phyloP scores from a whole-genome alignment of 2,797 vertebrate species.

The Cryptoblepharus egeriae region DNA sequence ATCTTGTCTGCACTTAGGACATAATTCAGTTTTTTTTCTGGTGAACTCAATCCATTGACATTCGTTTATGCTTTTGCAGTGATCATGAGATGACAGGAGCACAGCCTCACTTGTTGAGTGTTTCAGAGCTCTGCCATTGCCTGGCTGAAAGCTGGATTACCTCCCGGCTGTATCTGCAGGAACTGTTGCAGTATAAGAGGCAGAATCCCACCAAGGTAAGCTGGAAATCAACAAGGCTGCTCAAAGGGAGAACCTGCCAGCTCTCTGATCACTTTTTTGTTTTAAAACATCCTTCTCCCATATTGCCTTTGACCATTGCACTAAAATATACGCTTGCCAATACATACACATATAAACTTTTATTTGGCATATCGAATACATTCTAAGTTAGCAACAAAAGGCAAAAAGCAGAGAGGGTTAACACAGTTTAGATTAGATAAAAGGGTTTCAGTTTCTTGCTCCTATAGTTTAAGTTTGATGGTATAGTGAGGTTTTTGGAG shows the following conservation, averaged over 20 bases:
- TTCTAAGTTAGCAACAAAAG: no score
- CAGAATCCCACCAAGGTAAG: slow-evolving; percentile 94
- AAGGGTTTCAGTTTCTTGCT: no score
- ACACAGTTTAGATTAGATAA: no score
- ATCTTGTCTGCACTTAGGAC: not conserved
- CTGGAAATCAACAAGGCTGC: slow-evolving; percentile 18
- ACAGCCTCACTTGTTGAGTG: slow-evolving; percentile 89
- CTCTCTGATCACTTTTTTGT: slow-evolving; percentile 2
- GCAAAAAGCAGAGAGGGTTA: no score
- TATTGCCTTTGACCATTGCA: not conserved
- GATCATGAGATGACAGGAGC: slow-evolving; percentile 81
- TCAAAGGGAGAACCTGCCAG: not conserved
- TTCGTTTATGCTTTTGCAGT: slow-evolving; percentile 79
- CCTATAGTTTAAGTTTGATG: no score
- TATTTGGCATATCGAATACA: no score
- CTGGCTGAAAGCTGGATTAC: slow-evolving; percentile 96
- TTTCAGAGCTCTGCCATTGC: slow-evolving; percentile 94
- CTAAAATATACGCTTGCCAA: not conserved
- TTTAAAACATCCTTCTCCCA: slow-evolving; percentile 3
- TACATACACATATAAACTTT: not conserved
- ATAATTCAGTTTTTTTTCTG: slow-evolving; percentile 21
- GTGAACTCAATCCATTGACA: slow-evolving; percentile 55
- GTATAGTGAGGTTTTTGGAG: no score
- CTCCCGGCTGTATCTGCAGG: slow-evolving; percentile 91
- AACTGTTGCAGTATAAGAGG: slow-evolving; percentile 93